A percentile compares a stretch with the other conserved stretches of the same genome.
These are phyloP conservation scores for Helobdella robusta DNA, from an alignment of 2,888 invertebrate species.

Conservation along the genomic window DNA sequence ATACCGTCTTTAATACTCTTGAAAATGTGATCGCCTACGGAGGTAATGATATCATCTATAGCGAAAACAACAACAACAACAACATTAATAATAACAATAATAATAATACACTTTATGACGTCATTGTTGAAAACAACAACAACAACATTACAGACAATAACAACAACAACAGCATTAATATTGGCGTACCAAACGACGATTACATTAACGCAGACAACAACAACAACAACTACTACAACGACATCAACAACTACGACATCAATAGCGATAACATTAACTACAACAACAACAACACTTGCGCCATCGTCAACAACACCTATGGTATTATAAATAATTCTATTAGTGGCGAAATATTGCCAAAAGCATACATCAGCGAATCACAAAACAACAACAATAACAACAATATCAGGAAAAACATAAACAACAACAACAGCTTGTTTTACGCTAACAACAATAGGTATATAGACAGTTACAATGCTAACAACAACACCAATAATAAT, in stretches of 20 bases:
- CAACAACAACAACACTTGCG: conserved; percentile 8
- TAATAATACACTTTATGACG: background rate
- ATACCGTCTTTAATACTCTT: background rate
- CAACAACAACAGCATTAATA: background rate
- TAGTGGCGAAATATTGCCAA: background rate
- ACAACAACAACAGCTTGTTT: background rate
- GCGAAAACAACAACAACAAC: background rate
- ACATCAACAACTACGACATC: background rate
- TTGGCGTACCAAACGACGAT: background rate
- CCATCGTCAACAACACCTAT: background rate
- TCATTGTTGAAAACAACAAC: background rate
- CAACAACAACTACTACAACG: background rate
- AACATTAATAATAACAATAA: background rate
- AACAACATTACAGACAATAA: background rate
- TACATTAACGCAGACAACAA: background rate
- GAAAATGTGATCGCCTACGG: background rate
- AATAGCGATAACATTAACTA: background rate
- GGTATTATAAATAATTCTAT: background rate
- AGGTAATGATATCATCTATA: background rate
- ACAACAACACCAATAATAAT: too few relatives aligned
- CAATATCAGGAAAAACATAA: background rate
- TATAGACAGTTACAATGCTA: too few relatives aligned
- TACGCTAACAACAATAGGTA: background rate
- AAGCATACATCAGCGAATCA: too few relatives aligned
- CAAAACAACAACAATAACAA: background rate